These are phyloP conservation scores for Cricetomys ansorgei DNA, from an alignment of 2,113 vertebrate species.

Conservation along the genomic window DNA sequence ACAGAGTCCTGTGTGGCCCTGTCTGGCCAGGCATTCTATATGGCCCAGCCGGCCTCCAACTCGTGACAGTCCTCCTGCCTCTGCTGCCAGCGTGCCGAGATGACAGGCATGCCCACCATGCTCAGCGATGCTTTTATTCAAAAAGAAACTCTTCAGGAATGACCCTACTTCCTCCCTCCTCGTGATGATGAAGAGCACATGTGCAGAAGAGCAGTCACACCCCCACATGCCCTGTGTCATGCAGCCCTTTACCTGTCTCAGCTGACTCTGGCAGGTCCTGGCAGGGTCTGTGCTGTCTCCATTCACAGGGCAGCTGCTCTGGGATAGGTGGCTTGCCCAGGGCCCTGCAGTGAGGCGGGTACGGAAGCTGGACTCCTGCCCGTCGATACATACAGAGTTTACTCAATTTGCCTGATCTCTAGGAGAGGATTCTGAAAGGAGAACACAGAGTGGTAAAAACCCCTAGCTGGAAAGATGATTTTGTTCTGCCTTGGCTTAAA, in stretches of 20 bases:
- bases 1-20: background rate
- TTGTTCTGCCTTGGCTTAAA: background rate
- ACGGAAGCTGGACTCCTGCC: background rate
- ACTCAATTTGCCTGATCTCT: background rate
- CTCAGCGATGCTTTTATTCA: background rate
- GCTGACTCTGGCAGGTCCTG: background rate
- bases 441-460: background rate
- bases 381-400: background rate
- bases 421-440: conserved; percentile 11
- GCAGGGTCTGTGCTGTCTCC: background rate
- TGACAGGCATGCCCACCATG: background rate
- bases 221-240: background rate
- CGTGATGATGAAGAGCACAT: background rate
- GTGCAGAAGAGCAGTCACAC: background rate
- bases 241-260: background rate
- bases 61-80: background rate
- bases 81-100: background rate
- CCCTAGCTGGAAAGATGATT: background rate
- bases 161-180: background rate
- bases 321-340: background rate
- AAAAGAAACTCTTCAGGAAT: background rate
- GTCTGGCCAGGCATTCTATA: background rate
- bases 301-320: background rate
- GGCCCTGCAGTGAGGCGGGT: background rate
- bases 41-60: background rate